These are phyloP conservation scores for Callipepla californica DNA, from an alignment of 2,113 vertebrate genomes.

Conservation along the genomic window DNA sequence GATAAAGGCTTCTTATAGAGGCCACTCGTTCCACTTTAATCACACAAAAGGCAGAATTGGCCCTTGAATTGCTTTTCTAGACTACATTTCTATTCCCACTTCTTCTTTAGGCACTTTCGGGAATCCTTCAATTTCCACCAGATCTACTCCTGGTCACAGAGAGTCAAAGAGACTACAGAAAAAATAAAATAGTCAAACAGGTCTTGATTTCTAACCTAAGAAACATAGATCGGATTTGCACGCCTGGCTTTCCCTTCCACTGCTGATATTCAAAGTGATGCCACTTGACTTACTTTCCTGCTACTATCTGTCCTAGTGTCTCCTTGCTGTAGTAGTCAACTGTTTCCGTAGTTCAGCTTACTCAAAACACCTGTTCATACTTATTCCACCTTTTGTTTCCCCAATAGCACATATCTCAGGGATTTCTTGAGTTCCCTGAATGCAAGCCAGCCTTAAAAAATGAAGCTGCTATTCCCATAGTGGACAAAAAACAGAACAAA, in stretches of 20 bases:
- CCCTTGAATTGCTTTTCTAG: neutral
- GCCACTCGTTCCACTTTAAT: neutral
- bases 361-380: neutral
- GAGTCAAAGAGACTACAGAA: neutral
- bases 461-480: neutral
- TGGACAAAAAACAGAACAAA: neutral
- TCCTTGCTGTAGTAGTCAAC: neutral
- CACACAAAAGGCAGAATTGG: neutral
- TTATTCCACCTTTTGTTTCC: neutral
- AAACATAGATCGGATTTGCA: neutral
- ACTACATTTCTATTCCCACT: neutral
- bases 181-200: neutral
- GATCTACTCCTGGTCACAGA: neutral
- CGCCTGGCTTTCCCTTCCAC: neutral
- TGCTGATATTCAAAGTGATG: neutral
- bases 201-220: neutral
- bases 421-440: neutral
- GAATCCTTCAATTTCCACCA: neutral
- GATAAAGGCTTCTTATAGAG: neutral
- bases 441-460: neutral
- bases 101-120: neutral
- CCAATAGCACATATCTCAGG: neutral
- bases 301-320: neutral
- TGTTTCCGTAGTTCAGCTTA: neutral
- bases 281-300: neutral